Percentiles rank a stretch among this genome's conserved stretches.
Evolutionary conservation across 2,113 vertebrate species (phyloP).

Genomic region (Gambusia affinis): DNA sequence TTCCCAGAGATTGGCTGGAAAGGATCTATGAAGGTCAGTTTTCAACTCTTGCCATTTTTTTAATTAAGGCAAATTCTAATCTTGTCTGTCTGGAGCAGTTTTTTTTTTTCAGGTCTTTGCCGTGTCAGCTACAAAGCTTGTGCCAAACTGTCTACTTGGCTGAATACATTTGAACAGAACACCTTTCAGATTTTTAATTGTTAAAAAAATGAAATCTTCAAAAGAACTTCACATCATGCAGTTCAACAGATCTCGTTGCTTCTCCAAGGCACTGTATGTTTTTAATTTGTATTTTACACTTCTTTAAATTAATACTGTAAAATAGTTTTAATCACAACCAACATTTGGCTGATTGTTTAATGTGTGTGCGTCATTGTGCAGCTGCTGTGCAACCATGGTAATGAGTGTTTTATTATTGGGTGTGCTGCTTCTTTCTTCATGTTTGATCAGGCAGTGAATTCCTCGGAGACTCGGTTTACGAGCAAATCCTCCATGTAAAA

Average conservation of each 20-base stretch:
- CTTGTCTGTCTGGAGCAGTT: not conserved
- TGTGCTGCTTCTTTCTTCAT: slow-evolving; percentile 52
- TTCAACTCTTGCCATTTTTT: too few species aligned
- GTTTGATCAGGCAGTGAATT: slow-evolving; percentile 72
- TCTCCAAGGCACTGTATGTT: too few species aligned
- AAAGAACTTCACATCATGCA: too few species aligned
- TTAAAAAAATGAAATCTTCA: too few species aligned
- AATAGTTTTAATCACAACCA: not conserved
- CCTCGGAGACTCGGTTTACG: slow-evolving; percentile 54
- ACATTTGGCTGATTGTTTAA: not conserved
- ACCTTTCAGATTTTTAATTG: too few species aligned
- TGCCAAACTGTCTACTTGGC: too few species aligned
- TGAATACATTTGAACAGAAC: too few species aligned
- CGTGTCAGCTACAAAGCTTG: too few species aligned
- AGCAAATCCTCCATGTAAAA: slow-evolving; percentile 59
- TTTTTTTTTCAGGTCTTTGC: too few species aligned
- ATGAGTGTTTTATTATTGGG: slow-evolving; percentile 61
- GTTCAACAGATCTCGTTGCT: too few species aligned
- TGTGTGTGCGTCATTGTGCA: slow-evolving; percentile 14
- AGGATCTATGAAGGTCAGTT: too few species aligned
- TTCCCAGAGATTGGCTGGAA: not conserved
- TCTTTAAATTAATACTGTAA: not conserved
- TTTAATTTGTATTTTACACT: too few species aligned
- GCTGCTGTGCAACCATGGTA: slow-evolving; percentile 11
- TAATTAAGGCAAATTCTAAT: not conserved